phyloP scores from a whole-genome alignment of 2,888 invertebrate genomes.

The Lepeophtheirus nordmannii region DNA sequence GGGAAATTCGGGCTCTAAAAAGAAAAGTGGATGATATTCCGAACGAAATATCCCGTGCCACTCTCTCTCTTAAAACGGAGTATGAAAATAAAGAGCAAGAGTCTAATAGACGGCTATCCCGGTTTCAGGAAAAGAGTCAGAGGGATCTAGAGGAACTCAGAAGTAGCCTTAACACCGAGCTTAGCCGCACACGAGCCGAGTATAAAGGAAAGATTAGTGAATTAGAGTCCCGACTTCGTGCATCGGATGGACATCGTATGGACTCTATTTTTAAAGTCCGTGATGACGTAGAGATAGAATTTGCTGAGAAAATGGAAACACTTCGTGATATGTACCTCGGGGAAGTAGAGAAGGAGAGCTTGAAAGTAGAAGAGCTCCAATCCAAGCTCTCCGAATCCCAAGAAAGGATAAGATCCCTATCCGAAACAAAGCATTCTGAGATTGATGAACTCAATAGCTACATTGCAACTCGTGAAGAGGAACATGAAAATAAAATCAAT shows the following conservation, averaged over 20 bases:
- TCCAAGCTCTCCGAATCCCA: background rate
- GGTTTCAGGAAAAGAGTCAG: background rate
- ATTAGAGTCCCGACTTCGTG: constrained; percentile 8
- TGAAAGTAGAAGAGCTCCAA: constrained; percentile 9
- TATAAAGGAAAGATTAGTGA: constrained; percentile 13
- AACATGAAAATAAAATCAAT: constrained; percentile 21
- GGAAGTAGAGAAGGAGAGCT: background rate
- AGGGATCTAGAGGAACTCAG: background rate
- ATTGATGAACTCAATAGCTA: constrained; percentile 19
- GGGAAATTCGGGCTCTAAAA: constrained; percentile 6
- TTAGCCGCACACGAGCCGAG: constrained; percentile 1
- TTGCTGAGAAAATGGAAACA: constrained; percentile 17
- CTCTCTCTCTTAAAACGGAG: background rate
- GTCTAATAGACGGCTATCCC: background rate
- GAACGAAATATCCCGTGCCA: constrained; percentile 7
- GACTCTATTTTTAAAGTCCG: constrained; percentile 21
- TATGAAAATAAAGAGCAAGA: constrained; percentile 1
- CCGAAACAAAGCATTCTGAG: background rate
- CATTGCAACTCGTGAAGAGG: constrained; percentile 7
- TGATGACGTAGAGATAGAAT: constrained; percentile 22
- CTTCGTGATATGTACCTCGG: constrained; percentile 18
- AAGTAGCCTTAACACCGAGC: background rate
- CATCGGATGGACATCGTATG: background rate
- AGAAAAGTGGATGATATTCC: constrained; percentile 15
- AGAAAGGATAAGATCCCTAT: background rate